Evolutionary conservation across 2,797 vertebrate genomes (phyloP).

Genomic region (Coccyzus lansbergi): DNA sequence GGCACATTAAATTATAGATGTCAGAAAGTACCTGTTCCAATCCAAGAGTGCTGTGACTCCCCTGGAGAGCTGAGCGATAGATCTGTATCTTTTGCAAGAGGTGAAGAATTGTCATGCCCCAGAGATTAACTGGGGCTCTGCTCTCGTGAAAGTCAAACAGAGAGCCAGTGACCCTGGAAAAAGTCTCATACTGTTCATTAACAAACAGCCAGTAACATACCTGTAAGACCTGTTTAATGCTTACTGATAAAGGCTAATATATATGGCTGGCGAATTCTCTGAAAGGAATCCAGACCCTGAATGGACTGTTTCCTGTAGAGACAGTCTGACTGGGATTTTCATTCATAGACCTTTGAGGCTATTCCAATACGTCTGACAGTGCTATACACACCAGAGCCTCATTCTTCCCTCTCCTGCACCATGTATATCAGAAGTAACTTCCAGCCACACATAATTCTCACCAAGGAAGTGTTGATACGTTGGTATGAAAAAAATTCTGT

Average conservation of each 20-base stretch:
- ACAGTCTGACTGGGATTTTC: conserved; percentile 66
- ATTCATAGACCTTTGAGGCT: conserved; percentile 60
- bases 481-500: conserved; percentile 4
- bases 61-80: conserved; percentile 4
- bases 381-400: conserved; percentile 55
- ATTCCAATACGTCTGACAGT: conserved; percentile 63
- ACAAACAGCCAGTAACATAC: conserved; percentile 23
- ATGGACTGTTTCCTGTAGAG: conserved; percentile 48
- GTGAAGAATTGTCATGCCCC: conserved; percentile 1
- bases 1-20: conserved; percentile 18
- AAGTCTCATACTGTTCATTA: neutral
- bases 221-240: conserved; percentile 55
- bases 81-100: conserved; percentile 29
- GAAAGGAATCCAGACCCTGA: conserved; percentile 54
- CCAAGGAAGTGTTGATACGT: conserved; percentile 54
- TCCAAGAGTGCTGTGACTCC: neutral
- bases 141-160: conserved; percentile 32
- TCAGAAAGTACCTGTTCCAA: neutral
- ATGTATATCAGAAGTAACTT: conserved; percentile 51
- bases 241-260: conserved; percentile 58
- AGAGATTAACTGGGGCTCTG: neutral
- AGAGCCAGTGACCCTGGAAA: conserved; percentile 20
- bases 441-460: conserved; percentile 61
- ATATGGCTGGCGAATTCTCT: conserved; percentile 62
- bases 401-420: conserved; percentile 43